Evolutionary conservation across 2,113 vertebrate species (phyloP).

Genomic region (Mola mola): DNA sequence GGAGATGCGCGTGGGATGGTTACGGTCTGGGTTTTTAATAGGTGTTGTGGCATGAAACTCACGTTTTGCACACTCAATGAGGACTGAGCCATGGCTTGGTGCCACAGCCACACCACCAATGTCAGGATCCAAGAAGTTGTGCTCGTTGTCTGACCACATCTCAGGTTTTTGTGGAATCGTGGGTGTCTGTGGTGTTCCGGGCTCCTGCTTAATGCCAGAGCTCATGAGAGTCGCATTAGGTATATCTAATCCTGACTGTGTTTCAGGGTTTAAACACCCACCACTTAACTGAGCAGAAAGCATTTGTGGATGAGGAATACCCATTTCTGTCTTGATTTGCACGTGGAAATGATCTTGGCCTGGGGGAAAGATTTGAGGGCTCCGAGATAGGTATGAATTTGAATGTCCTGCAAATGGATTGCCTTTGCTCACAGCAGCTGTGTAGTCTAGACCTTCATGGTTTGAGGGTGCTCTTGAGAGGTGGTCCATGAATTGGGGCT

Average conservation of each 20-base stretch:
- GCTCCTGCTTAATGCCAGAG: conserved; percentile 68
- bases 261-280: conserved; percentile 78
- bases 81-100: conserved; percentile 94
- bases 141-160: conserved; percentile 97
- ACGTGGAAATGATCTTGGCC: conserved; percentile 84
- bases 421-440: conserved; percentile 81
- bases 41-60: conserved; percentile 97
- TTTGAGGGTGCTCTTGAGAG: conserved; percentile 80
- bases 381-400: conserved; percentile 79
- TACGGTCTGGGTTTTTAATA: conserved; percentile 91
- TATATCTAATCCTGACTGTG: conserved; percentile 71
- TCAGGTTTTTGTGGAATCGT: conserved; percentile 83
- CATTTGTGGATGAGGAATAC: conserved; percentile 80
- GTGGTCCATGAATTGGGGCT: conserved; percentile 83
- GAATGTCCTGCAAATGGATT: conserved; percentile 83
- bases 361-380: conserved; percentile 77
- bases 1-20: conserved; percentile 92
- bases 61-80: conserved; percentile 97
- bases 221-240: conserved; percentile 77
- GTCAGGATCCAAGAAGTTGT: conserved; percentile 94
- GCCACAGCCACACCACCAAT: conserved; percentile 97
- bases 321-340: conserved; percentile 85
- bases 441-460: conserved; percentile 79
- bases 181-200: conserved; percentile 51
- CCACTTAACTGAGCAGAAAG: conserved; percentile 80